Evolutionary conservation across 2,888 invertebrate genomes (phyloP).

Genomic region (Lydus trimaculatus): DNA sequence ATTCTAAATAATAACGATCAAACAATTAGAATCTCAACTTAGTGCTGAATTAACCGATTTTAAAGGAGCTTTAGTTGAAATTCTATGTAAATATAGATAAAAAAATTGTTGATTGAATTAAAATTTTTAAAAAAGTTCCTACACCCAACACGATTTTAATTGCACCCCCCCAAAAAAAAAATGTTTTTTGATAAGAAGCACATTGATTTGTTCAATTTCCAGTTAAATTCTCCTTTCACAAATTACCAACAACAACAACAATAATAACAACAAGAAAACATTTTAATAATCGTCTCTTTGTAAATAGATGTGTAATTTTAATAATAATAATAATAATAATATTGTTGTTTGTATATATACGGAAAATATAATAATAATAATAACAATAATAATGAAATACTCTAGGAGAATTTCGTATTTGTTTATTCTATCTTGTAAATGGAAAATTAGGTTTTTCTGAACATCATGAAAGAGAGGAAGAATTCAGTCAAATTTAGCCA

Average conservation of each 20-base stretch:
- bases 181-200: not conserved
- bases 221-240: not conserved
- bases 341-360: conserved; percentile 21
- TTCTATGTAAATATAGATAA: conserved; percentile 36
- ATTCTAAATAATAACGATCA: conserved; percentile 68
- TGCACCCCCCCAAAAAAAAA: conserved; percentile 16
- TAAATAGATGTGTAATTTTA: conserved; percentile 27
- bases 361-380: not conserved
- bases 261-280: not conserved
- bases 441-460: not conserved
- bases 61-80: conserved; percentile 22
- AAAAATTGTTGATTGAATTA: conserved; percentile 3
- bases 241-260: not conserved
- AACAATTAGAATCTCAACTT: conserved; percentile 68
- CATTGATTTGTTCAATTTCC: not conserved
- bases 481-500: conserved; percentile 41
- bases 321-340: not conserved
- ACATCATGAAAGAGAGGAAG: not conserved
- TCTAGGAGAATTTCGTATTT: conserved; percentile 16
- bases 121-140: conserved; percentile 46
- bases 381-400: conserved; percentile 17
- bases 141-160: conserved; percentile 34
- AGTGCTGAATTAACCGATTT: conserved; percentile 50
- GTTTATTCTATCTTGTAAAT: conserved; percentile 13
- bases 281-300: conserved; percentile 13